phyloP scores from a whole-genome alignment of 2,888 invertebrate species.

The Acrobasis suavella region DNA sequence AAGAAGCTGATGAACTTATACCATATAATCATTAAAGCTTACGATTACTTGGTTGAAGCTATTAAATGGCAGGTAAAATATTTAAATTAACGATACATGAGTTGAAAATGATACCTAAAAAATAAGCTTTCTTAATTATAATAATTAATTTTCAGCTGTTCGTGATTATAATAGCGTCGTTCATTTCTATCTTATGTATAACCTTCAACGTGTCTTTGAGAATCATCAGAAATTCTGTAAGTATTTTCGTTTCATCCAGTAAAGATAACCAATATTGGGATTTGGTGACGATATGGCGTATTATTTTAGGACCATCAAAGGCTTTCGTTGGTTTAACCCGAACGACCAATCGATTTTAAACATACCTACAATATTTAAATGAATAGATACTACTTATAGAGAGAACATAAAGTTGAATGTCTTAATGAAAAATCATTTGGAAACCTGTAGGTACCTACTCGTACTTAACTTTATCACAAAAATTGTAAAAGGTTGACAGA shows the following conservation, averaged over 20 bases:
- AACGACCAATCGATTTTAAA: too few species aligned
- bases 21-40: slow-evolving; percentile 52
- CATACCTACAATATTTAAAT: too few species aligned
- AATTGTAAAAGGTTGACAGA: too few species aligned
- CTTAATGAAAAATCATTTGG: too few species aligned
- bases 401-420: too few species aligned
- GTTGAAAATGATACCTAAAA: too few species aligned
- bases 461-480: too few species aligned
- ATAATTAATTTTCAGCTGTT: slow-evolving; percentile 50
- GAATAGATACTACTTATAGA: too few species aligned
- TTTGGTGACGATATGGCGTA: not conserved
- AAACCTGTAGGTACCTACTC: too few species aligned
- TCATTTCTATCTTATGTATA: slow-evolving; percentile 45
- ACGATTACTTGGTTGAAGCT: slow-evolving; percentile 54
- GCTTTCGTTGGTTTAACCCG: too few species aligned
- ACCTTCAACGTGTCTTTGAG: slow-evolving; percentile 45
- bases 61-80: slow-evolving; percentile 62
- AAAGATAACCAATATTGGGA: not conserved
- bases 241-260: slow-evolving; percentile 27
- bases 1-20: slow-evolving; percentile 58
- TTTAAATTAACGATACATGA: too few species aligned
- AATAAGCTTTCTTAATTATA: too few species aligned
- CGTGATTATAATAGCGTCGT: slow-evolving; percentile 49
- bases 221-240: slow-evolving; percentile 50
- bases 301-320: slow-evolving; percentile 37